Evolutionary conservation across 2,113 vertebrate species (phyloP).

Genomic region (Mystacornis crossleyi): DNA sequence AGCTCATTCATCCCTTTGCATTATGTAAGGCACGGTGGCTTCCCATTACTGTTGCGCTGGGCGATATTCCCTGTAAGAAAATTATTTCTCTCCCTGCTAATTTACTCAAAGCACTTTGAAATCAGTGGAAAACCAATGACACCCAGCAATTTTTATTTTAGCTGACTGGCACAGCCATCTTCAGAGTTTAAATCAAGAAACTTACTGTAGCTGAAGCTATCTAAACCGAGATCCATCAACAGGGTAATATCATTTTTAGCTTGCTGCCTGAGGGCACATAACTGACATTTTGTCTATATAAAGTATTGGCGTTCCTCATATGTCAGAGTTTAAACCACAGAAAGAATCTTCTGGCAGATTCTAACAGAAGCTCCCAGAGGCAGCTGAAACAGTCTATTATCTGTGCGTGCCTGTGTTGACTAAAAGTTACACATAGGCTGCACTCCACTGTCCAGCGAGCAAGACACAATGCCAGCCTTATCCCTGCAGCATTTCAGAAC

Average conservation of each 20-base stretch:
- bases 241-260: constrained; percentile 46
- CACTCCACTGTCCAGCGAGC: neutral
- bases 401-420: constrained; percentile 33
- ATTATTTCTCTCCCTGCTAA: neutral
- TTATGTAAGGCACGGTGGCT: neutral
- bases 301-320: constrained; percentile 68
- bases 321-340: constrained; percentile 76
- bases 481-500: neutral
- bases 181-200: constrained; percentile 36
- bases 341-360: constrained; percentile 66
- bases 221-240: constrained; percentile 32
- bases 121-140: neutral
- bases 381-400: constrained; percentile 62
- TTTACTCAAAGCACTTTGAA: neutral
- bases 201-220: constrained; percentile 31
- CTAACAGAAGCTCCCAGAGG: constrained; percentile 59
- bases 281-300: constrained; percentile 70
- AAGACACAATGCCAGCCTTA: constrained; percentile 42
- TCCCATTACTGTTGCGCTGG: neutral
- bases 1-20: neutral
- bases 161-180: neutral
- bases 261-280: constrained; percentile 61
- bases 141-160: neutral
- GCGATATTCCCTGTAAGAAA: neutral
- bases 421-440: constrained; percentile 54